Percentiles rank a stretch among this genome's conserved stretches.
Evolutionary conservation across 2,797 vertebrate genomes (phyloP).

Genomic region (Cossypha polioptera): DNA sequence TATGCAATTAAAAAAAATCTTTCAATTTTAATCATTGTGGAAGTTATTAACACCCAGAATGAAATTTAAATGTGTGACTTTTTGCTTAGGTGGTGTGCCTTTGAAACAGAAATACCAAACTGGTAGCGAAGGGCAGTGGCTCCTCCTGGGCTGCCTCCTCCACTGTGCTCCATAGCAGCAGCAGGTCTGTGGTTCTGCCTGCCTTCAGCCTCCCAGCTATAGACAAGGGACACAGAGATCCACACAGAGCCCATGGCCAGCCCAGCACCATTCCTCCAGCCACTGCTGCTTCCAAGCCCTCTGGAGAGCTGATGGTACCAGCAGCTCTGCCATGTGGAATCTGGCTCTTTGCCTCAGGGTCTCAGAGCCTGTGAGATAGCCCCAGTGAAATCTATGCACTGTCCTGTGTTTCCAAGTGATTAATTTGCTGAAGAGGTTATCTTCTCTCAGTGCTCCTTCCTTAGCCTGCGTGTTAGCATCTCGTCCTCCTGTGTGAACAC

Average conservation of each 20-base stretch:
- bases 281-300: background rate
- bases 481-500: background rate
- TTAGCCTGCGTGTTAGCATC: background rate
- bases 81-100: background rate
- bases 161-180: accelerated
- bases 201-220: background rate
- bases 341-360: background rate
- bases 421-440: background rate
- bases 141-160: background rate
- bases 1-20: background rate
- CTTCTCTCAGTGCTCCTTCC: background rate
- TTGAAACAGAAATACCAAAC: background rate
- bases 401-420: background rate
- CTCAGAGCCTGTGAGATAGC: background rate
- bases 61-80: background rate
- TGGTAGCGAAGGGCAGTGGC: background rate
- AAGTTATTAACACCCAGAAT: background rate
- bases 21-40: background rate
- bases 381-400: background rate
- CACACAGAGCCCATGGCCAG: accelerated
- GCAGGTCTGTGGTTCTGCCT: background rate
- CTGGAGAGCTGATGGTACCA: accelerated
- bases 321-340: background rate
- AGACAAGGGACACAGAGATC: background rate
- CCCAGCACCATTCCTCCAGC: accelerated